Evolutionary conservation across 2,113 vertebrate genomes (phyloP).

Genomic region (Myiozetetes cayanensis): DNA sequence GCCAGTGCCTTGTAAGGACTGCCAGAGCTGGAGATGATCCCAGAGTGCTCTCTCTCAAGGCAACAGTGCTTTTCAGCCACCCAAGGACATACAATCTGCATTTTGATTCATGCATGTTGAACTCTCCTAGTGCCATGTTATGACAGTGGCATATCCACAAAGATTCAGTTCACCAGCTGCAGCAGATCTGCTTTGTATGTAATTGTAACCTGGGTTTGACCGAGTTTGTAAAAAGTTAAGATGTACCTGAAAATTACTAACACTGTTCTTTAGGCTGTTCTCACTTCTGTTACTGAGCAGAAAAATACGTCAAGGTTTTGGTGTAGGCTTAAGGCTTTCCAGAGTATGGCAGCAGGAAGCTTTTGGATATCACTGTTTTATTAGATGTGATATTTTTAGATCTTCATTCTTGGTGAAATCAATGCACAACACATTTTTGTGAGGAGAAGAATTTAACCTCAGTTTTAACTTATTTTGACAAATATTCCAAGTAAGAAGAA

Average conservation of each 20-base stretch:
- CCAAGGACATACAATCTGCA: background rate
- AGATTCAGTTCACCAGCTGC: background rate
- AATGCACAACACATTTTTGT: background rate
- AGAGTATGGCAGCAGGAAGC: background rate
- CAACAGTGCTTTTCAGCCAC: background rate
- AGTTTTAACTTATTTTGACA: background rate
- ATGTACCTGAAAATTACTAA: background rate
- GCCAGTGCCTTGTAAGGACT: background rate
- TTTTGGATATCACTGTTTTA: background rate
- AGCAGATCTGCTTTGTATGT: background rate
- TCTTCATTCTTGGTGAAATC: background rate
- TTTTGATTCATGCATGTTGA: accelerated
- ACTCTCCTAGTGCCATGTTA: background rate
- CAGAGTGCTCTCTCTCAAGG: background rate
- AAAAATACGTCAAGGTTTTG: background rate
- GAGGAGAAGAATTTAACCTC: background rate
- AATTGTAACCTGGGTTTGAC: background rate
- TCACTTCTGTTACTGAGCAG: background rate
- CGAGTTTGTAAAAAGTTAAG: background rate
- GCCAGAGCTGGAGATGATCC: background rate
- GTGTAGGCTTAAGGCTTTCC: background rate
- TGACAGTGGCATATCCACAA: background rate
- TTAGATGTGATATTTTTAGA: background rate
- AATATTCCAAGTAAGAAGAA: background rate
- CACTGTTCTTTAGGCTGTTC: background rate